Evolutionary conservation across 2,888 invertebrate genomes (phyloP).

Genomic region (Drosophila rellima): DNA sequence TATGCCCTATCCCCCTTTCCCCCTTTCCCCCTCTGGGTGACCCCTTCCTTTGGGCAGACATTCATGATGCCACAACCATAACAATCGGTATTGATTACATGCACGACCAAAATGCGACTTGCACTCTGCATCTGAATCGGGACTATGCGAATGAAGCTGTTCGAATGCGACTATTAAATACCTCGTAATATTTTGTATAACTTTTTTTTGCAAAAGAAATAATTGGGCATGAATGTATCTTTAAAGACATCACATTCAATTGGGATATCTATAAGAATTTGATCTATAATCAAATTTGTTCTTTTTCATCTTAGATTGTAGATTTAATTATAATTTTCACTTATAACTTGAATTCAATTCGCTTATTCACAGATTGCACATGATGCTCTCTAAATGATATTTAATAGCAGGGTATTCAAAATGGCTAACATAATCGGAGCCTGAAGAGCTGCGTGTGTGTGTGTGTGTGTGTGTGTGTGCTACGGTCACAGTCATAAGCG

Average conservation of each 20-base stretch:
- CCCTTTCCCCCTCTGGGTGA: neutral
- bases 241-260: too few relatives aligned
- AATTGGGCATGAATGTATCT: too few relatives aligned
- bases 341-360: neutral
- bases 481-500: constrained; percentile 55
- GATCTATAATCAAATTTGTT: too few relatives aligned
- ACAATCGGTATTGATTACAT: constrained; percentile 76
- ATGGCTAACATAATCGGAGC: constrained; percentile 22
- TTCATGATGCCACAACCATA: constrained; percentile 61
- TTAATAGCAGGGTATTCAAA: constrained; percentile 41
- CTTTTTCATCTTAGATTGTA: too few relatives aligned
- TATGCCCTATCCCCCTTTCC: neutral
- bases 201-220: too few relatives aligned
- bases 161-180: constrained; percentile 3
- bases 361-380: neutral
- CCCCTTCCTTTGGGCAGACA: constrained; percentile 23
- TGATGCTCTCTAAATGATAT: neutral
- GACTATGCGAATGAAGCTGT: neutral
- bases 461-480: constrained; percentile 24
- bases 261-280: too few relatives aligned
- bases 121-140: constrained; percentile 24
- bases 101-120: constrained; percentile 49
- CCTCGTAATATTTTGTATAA: constrained; percentile 1
- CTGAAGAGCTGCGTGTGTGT: constrained; percentile 22
- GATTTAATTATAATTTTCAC: neutral